A percentile compares a stretch with the other conserved stretches of the same genome.
Conservation (phyloP, 1,140 invertebrate genomes). For the Formica selysi region DNA sequence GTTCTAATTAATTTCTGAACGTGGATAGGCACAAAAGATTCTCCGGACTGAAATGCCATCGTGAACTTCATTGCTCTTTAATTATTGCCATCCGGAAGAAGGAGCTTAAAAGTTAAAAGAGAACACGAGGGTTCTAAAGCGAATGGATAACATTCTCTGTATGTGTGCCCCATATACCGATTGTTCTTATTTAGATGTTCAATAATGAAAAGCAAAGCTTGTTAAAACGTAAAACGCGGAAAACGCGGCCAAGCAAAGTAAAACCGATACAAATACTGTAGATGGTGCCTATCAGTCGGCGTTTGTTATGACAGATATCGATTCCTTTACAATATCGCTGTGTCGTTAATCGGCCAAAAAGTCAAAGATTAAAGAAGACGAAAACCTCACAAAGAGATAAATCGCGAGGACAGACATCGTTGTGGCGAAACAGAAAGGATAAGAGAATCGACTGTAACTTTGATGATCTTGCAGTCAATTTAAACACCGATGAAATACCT, state of each 20-base stretch:
- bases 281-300: not conserved
- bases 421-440: slow-evolving; percentile 57
- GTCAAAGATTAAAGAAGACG: not conserved
- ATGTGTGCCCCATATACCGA: slow-evolving; percentile 26
- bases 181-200: slow-evolving; percentile 28
- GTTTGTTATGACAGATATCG: not conserved
- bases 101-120: slow-evolving; percentile 23
- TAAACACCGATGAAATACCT: slow-evolving; percentile 75
- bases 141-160: slow-evolving; percentile 14
- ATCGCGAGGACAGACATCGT: not conserved
- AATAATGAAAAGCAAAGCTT: slow-evolving; percentile 1
- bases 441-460: slow-evolving; percentile 70
- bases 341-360: slow-evolving; percentile 22
- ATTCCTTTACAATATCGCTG: slow-evolving; percentile 16
- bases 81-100: slow-evolving; percentile 41
- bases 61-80: slow-evolving; percentile 42
- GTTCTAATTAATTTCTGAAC: slow-evolving; percentile 59
- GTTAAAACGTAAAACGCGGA: slow-evolving; percentile 11
- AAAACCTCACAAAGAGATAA: not conserved
- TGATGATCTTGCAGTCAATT: slow-evolving; percentile 75
- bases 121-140: slow-evolving; percentile 8
- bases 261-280: not conserved
- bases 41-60: slow-evolving; percentile 16
- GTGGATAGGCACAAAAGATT: slow-evolving; percentile 35
- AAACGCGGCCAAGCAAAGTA: not conserved